Evolutionary conservation across 2,113 vertebrate species (phyloP), one percentile per base, ranked within the genome.

Genomic region (Triplophysa dalaica): DNA sequence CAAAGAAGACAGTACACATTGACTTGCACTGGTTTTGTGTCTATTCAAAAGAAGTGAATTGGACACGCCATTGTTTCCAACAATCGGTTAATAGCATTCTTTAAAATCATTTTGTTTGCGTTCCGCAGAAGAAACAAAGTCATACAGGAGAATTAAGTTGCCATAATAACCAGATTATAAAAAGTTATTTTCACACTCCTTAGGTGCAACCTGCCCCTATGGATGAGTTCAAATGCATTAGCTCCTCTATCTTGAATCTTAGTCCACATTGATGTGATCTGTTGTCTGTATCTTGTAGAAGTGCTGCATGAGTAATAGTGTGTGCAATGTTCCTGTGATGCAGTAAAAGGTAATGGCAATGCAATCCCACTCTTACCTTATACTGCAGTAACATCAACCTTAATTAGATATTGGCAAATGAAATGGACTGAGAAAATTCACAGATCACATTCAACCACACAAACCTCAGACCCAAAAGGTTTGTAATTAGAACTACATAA

Each of bases 261-360:
- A 26, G 43, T 67, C 61, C 75, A 26, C 12, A 52, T 38, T 50
- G 45, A 78, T 78, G 79, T 56, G 17, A 77, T 14, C 78, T 66
- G 60, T 54, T 67, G 68, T 78, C 56, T 45, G 54, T 81, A 79
- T 63, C 75, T 69, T 80, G 61, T 77, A 80, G 13, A 70, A 77
- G 66, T 77, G 24, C 78, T 33, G 41, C 24, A 54, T 58, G 73
- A 83, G 72, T 72, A 80, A 83, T 72, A 67, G 67, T 50, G 72
- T 69, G 70, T 80, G 78, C 33, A 70, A 79, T 80, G 56, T 76
- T 73, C 73, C 45, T n/a, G 58, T 56, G 61, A 68, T 76, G 67
- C 70, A 78, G 56, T 78, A 69, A 75, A 75, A 73, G 24, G 38
- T 72, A 21, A 48, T 66, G 75, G 67, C 70, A 81, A 33, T n/a